Conservation (phyloP, 2,797 vertebrate genomes). For the Alcedo atthis region DNA sequence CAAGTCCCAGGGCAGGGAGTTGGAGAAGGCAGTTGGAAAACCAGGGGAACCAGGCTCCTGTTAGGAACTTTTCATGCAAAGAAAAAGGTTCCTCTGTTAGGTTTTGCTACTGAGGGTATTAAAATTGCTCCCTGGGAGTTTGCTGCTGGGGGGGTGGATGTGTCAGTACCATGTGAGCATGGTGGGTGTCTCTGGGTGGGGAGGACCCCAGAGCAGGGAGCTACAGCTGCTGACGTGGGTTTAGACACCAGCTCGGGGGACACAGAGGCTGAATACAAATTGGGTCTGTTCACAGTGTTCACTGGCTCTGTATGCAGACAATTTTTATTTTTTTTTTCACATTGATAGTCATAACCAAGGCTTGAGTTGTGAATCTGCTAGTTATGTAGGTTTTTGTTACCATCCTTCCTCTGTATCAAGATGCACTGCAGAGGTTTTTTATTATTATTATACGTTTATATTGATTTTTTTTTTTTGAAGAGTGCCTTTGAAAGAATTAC, state of each 20-base stretch:
- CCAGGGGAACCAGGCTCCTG: neutral
- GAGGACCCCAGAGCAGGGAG: neutral
- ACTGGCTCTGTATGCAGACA: accelerated
- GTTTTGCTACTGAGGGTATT: neutral
- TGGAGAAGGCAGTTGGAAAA: neutral
- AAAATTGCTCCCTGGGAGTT: neutral
- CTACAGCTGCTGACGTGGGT: neutral
- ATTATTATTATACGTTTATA: neutral
- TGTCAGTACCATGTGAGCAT: neutral
- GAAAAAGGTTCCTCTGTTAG: neutral
- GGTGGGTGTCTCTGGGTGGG: neutral
- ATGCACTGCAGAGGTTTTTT: neutral
- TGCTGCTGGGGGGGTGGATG: neutral
- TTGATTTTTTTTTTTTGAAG: constrained; percentile 34
- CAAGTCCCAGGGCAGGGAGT: accelerated
- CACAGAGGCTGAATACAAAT: neutral
- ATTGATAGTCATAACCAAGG: neutral
- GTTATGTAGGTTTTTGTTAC: neutral
- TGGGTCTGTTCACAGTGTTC: neutral
- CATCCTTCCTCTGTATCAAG: neutral
- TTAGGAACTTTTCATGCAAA: neutral
- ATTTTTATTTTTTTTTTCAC: neutral
- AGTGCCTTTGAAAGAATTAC: constrained; percentile 47
- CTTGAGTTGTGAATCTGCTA: neutral
- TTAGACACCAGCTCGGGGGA: neutral